Percentiles rank a stretch among this genome's conserved stretches.
Conservation (phyloP, 2,797 vertebrate genomes). For the Ispidina picta region DNA sequence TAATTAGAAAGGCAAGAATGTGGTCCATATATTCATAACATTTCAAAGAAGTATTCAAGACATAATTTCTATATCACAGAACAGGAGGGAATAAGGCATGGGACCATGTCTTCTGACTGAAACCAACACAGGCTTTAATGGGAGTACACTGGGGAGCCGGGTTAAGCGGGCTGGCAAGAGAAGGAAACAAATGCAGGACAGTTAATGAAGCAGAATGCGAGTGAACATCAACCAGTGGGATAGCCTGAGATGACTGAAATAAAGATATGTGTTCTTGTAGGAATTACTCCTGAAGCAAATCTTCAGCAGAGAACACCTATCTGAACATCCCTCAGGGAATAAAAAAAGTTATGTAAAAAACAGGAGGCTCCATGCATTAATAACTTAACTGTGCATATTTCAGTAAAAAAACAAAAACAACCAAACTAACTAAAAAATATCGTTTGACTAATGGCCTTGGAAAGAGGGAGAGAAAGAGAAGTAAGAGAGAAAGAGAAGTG, state of each 20-base stretch:
- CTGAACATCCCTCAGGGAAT: neutral
- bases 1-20: neutral
- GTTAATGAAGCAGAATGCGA: constrained; percentile 49
- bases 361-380: neutral
- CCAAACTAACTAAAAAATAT: neutral
- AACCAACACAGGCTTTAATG: neutral
- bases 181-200: constrained; percentile 20
- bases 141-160: neutral
- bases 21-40: neutral
- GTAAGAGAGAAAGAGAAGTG: neutral
- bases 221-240: constrained; percentile 2
- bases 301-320: constrained; percentile 1
- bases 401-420: neutral
- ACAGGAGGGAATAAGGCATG: neutral
- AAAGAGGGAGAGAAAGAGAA: neutral
- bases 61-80: neutral
- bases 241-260: constrained; percentile 21
- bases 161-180: constrained; percentile 3
- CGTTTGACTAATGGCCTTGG: neutral
- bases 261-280: constrained; percentile 2
- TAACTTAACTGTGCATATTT: neutral
- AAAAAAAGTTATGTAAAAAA: neutral
- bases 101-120: neutral
- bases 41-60: neutral
- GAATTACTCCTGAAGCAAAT: constrained; percentile 43